Evolutionary conservation across 2,113 vertebrate genomes (phyloP).

Genomic region (Onychorhynchus coronatus): DNA sequence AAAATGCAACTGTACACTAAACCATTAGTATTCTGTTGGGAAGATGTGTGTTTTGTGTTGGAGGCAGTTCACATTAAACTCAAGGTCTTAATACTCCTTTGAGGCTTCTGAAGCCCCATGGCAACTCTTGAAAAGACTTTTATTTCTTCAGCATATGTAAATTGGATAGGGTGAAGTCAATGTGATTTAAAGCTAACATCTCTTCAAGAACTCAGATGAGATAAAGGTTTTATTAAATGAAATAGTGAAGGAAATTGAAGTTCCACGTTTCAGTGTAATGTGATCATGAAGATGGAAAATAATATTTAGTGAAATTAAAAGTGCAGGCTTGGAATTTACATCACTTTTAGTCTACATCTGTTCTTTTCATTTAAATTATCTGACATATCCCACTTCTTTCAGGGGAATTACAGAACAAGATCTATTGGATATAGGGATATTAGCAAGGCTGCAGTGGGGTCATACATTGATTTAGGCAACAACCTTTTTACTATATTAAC

Average conservation of each 20-base stretch:
- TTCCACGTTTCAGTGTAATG: conserved; percentile 63
- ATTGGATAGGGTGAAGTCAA: conserved; percentile 71
- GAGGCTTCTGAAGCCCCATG: conserved; percentile 60
- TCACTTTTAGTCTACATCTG: conserved; percentile 61
- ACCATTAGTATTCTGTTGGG: conserved; percentile 70
- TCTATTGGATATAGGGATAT: conserved; percentile 42
- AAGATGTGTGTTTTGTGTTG: conserved; percentile 68
- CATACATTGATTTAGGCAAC: conserved; percentile 6
- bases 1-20: conserved; percentile 58
- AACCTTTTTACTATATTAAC: conserved; percentile 21
- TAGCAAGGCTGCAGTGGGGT: conserved; percentile 11
- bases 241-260: conserved; percentile 70
- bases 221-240: conserved; percentile 74
- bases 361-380: conserved; percentile 65
- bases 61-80: conserved; percentile 71
- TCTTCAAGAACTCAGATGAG: conserved; percentile 70
- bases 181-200: conserved; percentile 77
- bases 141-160: conserved; percentile 77
- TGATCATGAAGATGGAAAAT: conserved; percentile 66
- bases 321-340: conserved; percentile 52
- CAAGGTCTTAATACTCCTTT: conserved; percentile 74
- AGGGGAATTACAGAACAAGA: conserved; percentile 40
- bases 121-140: conserved; percentile 74
- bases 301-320: conserved; percentile 78
- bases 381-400: conserved; percentile 39